Percentiles rank a stretch among this genome's conserved stretches.
phyloP scores from a whole-genome alignment of 2,797 vertebrate genomes.

The Arctocebus calabarensis region DNA sequence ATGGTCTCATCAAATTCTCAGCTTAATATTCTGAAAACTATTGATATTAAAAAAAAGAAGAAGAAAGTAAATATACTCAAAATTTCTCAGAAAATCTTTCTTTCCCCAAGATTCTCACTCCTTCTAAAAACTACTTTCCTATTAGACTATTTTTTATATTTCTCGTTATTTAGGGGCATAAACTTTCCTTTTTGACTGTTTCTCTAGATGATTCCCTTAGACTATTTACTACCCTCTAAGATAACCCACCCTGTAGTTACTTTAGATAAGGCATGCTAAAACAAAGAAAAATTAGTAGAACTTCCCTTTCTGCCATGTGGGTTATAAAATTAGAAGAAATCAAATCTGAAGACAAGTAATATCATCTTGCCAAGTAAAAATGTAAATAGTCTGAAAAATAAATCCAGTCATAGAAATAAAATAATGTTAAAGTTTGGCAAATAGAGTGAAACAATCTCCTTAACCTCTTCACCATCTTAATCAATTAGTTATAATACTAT shows the following conservation, averaged over 20 bases:
- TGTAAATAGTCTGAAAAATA: background rate
- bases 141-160: background rate
- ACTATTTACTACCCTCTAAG: background rate
- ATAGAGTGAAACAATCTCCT: background rate
- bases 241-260: background rate
- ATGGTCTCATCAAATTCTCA: background rate
- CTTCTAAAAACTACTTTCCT: background rate
- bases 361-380: background rate
- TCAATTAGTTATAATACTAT: background rate
- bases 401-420: background rate
- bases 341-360: background rate
- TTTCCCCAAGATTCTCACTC: background rate
- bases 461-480: background rate
- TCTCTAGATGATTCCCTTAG: background rate
- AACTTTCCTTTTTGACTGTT: background rate
- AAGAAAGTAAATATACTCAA: background rate
- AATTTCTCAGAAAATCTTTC: constrained; percentile 42
- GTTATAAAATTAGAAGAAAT: background rate
- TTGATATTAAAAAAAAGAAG: background rate
- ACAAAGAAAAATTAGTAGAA: background rate
- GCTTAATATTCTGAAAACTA: background rate
- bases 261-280: background rate
- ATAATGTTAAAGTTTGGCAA: background rate
- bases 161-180: constrained; percentile 15
- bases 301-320: background rate